phyloP scores from a whole-genome alignment of 1,140 invertebrate genomes.

The Lepidurus arcticus region DNA sequence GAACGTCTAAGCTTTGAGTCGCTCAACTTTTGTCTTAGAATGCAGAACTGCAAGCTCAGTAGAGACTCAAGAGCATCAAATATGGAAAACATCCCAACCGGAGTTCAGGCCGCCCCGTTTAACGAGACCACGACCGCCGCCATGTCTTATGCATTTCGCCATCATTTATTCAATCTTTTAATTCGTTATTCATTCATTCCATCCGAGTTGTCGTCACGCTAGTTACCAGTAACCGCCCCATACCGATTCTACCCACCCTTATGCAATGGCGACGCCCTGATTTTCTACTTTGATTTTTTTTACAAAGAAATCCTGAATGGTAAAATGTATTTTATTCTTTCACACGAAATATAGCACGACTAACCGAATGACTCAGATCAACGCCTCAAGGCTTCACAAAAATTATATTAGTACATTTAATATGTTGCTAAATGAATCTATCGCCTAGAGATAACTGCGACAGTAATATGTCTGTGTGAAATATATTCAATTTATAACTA shows the following conservation, averaged over 20 bases:
- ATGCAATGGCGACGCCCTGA: neutral
- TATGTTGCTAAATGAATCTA: too few species aligned
- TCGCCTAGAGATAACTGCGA: too few species aligned
- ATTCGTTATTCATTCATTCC: slow-evolving; percentile 22
- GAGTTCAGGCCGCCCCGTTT: slow-evolving; percentile 16
- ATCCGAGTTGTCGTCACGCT: slow-evolving; percentile 20
- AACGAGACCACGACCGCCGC: slow-evolving; percentile 12
- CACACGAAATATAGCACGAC: too few species aligned
- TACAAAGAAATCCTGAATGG: neutral
- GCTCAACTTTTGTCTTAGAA: neutral
- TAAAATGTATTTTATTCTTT: neutral
- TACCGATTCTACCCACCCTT: neutral
- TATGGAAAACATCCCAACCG: slow-evolving; percentile 19
- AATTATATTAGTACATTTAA: too few species aligned
- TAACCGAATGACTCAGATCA: neutral
- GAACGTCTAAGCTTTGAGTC: neutral
- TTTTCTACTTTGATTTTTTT: neutral
- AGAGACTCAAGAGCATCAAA: slow-evolving; percentile 1
- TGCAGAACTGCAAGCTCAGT: neutral
- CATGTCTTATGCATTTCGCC: slow-evolving; percentile 8
- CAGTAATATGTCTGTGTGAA: too few species aligned
- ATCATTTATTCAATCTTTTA: slow-evolving; percentile 19
- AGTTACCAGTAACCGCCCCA: slow-evolving; percentile 3
- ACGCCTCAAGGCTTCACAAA: neutral
- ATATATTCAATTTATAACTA: too few species aligned